Evolutionary conservation across 1,140 invertebrate species (phyloP).

Genomic region (Leptinotarsa texana): DNA sequence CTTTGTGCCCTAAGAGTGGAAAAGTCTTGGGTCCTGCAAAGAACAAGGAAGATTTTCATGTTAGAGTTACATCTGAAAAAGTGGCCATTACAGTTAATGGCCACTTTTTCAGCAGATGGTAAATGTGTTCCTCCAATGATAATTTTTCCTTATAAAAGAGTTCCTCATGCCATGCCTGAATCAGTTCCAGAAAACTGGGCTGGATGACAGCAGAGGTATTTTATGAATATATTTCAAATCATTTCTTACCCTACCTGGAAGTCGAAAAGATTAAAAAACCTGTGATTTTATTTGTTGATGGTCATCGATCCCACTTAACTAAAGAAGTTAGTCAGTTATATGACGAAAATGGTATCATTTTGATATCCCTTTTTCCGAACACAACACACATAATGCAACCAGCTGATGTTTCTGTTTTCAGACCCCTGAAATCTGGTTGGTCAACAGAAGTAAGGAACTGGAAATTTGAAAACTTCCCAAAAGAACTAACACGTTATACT

Average conservation of each 20-base stretch:
- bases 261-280: slow-evolving; percentile 49
- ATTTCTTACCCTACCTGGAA: slow-evolving; percentile 47
- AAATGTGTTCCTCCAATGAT: slow-evolving; percentile 44
- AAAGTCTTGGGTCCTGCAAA: slow-evolving; percentile 38
- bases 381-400: slow-evolving; percentile 49
- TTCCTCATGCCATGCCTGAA: slow-evolving; percentile 37
- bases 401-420: slow-evolving; percentile 7
- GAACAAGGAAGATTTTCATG: slow-evolving; percentile 42
- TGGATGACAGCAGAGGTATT: slow-evolving; percentile 56
- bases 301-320: slow-evolving; percentile 54
- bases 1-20: slow-evolving; percentile 30
- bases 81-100: slow-evolving; percentile 31
- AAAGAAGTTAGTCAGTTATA: slow-evolving; percentile 53
- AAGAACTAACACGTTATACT: slow-evolving; percentile 29
- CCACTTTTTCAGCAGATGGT: slow-evolving; percentile 41
- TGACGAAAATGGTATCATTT: slow-evolving; percentile 50
- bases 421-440: slow-evolving; percentile 5
- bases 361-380: slow-evolving; percentile 54
- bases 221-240: slow-evolving; percentile 51
- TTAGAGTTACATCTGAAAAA: slow-evolving; percentile 38
- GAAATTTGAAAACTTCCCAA: slow-evolving; percentile 35
- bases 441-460: slow-evolving; percentile 24
- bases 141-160: slow-evolving; percentile 45
- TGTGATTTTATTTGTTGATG: slow-evolving; percentile 54
- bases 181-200: slow-evolving; percentile 51